These are phyloP conservation scores for Tholera decimalis DNA, from an alignment of 2,888 invertebrate genomes.

Conservation along the genomic window DNA sequence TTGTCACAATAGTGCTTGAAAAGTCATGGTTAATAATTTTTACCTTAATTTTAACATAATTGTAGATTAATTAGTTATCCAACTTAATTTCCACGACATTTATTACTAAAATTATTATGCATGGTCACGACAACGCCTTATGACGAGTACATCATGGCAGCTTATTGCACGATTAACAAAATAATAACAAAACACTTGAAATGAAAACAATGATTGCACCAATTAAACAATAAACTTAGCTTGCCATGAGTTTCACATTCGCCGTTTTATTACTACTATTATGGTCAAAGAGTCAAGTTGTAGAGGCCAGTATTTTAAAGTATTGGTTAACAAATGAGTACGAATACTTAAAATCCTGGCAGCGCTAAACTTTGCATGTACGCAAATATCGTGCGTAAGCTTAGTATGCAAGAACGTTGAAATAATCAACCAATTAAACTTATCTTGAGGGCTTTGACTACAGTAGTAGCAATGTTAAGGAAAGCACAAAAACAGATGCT, in stretches of 20 bases:
- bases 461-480: slow-evolving; percentile 2
- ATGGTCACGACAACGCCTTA: slow-evolving; percentile 8
- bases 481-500: slow-evolving; percentile 19
- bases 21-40: slow-evolving; percentile 36
- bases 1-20: slow-evolving; percentile 61
- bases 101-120: slow-evolving; percentile 34
- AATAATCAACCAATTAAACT: not conserved
- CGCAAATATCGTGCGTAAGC: too few species aligned
- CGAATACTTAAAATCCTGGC: too few species aligned
- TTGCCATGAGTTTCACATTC: slow-evolving; percentile 35
- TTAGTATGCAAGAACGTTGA: too few species aligned
- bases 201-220: slow-evolving; percentile 66
- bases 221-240: slow-evolving; percentile 41
- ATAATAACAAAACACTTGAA: slow-evolving; percentile 53
- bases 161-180: slow-evolving; percentile 72
- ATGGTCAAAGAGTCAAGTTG: slow-evolving; percentile 22
- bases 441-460: slow-evolving; percentile 3
- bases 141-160: slow-evolving; percentile 58
- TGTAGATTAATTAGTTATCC: not conserved
- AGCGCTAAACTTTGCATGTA: not conserved
- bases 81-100: slow-evolving; percentile 15
- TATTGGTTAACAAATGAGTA: too few species aligned
- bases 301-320: too few species aligned
- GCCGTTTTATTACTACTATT: not conserved
- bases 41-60: slow-evolving; percentile 14